phyloP scores from a whole-genome alignment of 2,797 vertebrate genomes.

The Cuniculus paca region DNA sequence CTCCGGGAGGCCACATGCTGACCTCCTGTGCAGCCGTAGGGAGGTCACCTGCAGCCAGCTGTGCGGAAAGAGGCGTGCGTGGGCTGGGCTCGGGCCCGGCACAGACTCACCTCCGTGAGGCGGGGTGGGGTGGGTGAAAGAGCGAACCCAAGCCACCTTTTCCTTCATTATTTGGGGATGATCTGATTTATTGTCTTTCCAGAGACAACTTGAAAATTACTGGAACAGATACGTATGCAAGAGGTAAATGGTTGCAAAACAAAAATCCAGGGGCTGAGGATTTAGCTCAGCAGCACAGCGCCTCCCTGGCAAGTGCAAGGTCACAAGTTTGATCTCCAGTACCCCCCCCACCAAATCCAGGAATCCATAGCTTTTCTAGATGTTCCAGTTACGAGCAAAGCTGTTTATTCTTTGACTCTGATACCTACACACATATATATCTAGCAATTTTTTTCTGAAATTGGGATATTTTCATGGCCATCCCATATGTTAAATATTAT shows the following conservation, averaged over 20 bases:
- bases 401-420: neutral
- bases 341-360: too few species aligned
- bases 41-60: neutral
- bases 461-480: neutral
- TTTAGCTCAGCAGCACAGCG: too few species aligned
- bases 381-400: neutral
- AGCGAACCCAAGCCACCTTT: accelerated
- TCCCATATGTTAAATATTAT: neutral
- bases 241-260: neutral
- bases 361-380: neutral
- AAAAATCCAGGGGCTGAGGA: too few species aligned
- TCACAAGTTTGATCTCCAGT: too few species aligned
- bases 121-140: neutral
- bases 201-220: neutral
- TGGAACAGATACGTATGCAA: accelerated
- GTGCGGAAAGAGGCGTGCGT: neutral
- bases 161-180: neutral
- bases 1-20: too few species aligned
- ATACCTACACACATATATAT: too few species aligned
- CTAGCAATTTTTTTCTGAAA: neutral
- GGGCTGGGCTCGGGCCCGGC: accelerated
- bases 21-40: neutral
- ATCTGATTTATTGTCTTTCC: neutral
- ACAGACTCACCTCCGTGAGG: too few species aligned
- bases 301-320: too few species aligned